Evolutionary conservation across 1,140 invertebrate genomes (phyloP), one percentile per base, ranked within the genome.

Genomic region (Drosophila kanapiae): DNA sequence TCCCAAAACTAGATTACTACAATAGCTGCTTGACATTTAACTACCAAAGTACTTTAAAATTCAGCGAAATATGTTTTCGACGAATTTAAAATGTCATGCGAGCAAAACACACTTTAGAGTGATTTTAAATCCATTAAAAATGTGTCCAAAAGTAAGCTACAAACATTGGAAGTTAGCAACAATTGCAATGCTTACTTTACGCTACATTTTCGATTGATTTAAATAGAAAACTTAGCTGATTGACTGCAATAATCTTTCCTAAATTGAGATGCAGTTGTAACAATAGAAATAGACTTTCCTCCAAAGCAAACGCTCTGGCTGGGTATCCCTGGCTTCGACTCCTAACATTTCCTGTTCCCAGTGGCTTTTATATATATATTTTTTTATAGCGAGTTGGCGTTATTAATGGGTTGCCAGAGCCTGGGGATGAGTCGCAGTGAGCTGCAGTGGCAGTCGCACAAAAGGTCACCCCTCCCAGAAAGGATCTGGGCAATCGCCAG

Each of bases 361-460:
- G 3, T 49, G 6, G n/a, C 38, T 31, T n/a, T 37, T 51, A 6
- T 31, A 16, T 16, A 10, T 29, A 29, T 16, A 6, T 6, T n/a
- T 38, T 47, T 58, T 45, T 16, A 42, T 31, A 64, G 57, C 69
- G 42, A 48, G 63, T 49, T 53, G 27, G 38, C 62, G 60, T 80
- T 88, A 88, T 88, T 83, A 80, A 88, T 88, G 80, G 81, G 62
- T 51, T 38, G 56, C 51, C 29, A 77, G 65, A 77, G 51, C 35
- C 59, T 31, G 47, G 58, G 76, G 68, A 63, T 61, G 71, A 63
- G 40, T 33, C 40, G 27, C 40, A 60, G 33, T 56, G 35, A 56
- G 48, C 40, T 67, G 56, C 62, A 61, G 31, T 53, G 56, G 61
- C 60, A 60, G 78, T 45, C 38, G 42, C 57, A 60, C 49, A 86